Evolutionary conservation across 1,140 invertebrate genomes (phyloP).

Genomic region (Drosophila virilis): DNA sequence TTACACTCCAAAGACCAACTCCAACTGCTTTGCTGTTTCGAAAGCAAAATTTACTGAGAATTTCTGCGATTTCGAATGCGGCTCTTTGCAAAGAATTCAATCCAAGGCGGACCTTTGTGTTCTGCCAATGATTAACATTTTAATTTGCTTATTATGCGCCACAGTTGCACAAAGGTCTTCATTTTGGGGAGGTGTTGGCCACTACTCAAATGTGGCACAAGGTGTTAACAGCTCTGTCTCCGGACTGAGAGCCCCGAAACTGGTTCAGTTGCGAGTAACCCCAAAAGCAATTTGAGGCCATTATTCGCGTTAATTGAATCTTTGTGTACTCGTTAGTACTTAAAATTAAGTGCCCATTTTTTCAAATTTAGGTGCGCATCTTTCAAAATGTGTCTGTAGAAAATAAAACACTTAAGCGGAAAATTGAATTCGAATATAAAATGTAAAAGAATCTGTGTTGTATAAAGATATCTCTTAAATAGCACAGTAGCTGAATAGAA

Average conservation of each 20-base stretch:
- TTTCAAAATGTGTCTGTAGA: too few species aligned
- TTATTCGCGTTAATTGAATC: not conserved
- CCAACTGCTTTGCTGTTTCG: constrained; percentile 38
- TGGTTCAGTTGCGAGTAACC: constrained; percentile 1
- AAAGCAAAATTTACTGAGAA: constrained; percentile 66
- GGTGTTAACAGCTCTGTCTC: constrained; percentile 21
- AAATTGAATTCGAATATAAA: too few species aligned
- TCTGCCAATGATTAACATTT: constrained; percentile 64
- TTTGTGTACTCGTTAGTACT: not conserved
- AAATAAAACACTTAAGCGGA: too few species aligned
- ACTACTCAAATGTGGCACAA: constrained; percentile 46
- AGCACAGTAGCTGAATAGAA: too few species aligned
- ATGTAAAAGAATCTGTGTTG: too few species aligned
- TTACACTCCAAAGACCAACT: constrained; percentile 62
- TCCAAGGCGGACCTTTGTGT: constrained; percentile 3
- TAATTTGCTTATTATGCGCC: constrained; percentile 51
- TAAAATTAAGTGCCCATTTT: not conserved
- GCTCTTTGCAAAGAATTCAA: constrained; percentile 19
- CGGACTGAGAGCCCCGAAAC: not conserved
- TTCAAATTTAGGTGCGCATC: not conserved
- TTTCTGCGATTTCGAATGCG: constrained; percentile 50
- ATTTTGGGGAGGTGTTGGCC: constrained; percentile 4
- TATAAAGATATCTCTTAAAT: too few species aligned
- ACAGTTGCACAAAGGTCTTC: constrained; percentile 32
- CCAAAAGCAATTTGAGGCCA: not conserved